Conservation (phyloP, 2,888 invertebrate genomes). For the Philereme transversata region DNA sequence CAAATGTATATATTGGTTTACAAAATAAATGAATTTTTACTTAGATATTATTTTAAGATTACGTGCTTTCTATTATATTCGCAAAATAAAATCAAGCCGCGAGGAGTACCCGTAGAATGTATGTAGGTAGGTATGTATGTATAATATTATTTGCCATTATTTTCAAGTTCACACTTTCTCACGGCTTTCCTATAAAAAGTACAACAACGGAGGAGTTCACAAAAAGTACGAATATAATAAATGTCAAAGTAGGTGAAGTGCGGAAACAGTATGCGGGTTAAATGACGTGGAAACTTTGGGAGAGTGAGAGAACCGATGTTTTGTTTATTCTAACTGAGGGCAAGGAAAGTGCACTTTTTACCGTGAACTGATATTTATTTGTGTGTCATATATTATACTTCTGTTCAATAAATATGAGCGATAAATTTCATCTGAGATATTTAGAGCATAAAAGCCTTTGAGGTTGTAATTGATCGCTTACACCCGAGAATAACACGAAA, state of each 20-base stretch:
- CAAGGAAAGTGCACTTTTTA: background rate
- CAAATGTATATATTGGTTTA: too few species aligned
- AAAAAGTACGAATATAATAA: constrained; percentile 58
- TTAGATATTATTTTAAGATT: too few species aligned
- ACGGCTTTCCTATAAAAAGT: constrained; percentile 44
- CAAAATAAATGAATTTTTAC: too few species aligned
- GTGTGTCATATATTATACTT: too few species aligned
- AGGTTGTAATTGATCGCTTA: too few species aligned
- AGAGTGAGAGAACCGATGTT: constrained; percentile 53
- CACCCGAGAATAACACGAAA: too few species aligned
- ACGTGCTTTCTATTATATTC: background rate
- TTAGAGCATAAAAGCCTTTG: too few species aligned
- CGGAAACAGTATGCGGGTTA: constrained; percentile 64
- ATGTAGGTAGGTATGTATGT: too few species aligned
- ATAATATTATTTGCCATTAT: constrained; percentile 11
- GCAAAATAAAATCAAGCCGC: constrained; percentile 14
- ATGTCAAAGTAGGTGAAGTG: constrained; percentile 58
- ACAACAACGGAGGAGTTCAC: constrained; percentile 41
- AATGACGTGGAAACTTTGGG: constrained; percentile 69
- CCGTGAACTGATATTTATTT: background rate
- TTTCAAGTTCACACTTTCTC: constrained; percentile 47
- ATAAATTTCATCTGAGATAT: too few species aligned
- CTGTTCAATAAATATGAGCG: too few species aligned
- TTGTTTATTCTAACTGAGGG: constrained; percentile 28
- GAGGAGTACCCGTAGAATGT: background rate